Evolutionary conservation across 2,113 vertebrate species (phyloP), one percentile per base, ranked within the genome.

Genomic region (Megatriorchis doriae): DNA sequence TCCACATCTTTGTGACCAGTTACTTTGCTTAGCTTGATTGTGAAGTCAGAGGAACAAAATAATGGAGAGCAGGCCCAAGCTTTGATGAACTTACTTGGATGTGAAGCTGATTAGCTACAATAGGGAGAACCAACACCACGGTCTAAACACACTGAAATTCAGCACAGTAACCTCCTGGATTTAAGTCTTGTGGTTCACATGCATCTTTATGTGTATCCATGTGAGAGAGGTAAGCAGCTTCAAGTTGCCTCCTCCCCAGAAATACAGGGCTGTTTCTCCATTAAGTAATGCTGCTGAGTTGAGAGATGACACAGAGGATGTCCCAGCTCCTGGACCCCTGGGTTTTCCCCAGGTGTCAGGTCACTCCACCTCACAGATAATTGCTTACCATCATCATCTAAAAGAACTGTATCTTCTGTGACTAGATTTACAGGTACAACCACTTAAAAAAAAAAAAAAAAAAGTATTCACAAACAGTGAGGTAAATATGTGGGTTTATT

Each of bases 341-440:
- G 91, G 89, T 87, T 95, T 94, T 97, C 91, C 97, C 87, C 62
- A 3, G 11, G 23, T 94, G 55, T 65, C 63, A 84, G 36, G 80
- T 94, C 73, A 81, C 77, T 92, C 83, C 75, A 92, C 89, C 74
- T 85, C 67, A 72, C 70, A 65, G 56, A 77, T 91, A 93, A 95
- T 96, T 90, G 56, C 32, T 88, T 88, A 47, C 73, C 52, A 61
- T 94, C 82, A 89, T 61, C 72, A 80, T 32, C 70, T 89, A 7
- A 91, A 91, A 86, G 84, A 82, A 48, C 62, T 86, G 3, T 63
- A 63, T 95, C 91, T 90, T 96, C 96, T 74, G n/a, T 29, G 72
- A 96, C 95, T 90, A 68, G 94, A 93, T 90, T 74, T 87, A 95
- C 97, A 96, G 95, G 96, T 92, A 95, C 91, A 97, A 88, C 96